Evolutionary conservation across 2,113 vertebrate genomes (phyloP).

Genomic region (Bubo scandiacus): DNA sequence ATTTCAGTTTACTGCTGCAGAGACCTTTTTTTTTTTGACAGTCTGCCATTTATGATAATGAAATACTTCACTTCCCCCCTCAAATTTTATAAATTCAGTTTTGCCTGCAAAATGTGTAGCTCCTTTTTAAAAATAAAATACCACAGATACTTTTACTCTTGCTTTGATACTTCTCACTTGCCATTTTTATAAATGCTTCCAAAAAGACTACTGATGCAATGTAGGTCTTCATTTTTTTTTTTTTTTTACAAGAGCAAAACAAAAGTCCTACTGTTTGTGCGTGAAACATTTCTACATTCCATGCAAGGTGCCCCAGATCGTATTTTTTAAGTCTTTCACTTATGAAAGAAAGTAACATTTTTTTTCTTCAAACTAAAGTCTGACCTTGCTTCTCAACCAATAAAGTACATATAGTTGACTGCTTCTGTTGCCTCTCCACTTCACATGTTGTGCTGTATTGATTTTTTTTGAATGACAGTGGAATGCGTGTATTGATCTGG

Average conservation of each 20-base stretch:
- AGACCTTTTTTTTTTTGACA: background rate
- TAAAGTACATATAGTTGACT: background rate
- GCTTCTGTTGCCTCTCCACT: background rate
- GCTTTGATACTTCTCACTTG: background rate
- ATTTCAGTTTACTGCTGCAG: background rate
- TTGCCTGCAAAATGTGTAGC: background rate
- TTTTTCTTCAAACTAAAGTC: background rate
- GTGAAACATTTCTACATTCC: background rate
- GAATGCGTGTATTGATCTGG: background rate
- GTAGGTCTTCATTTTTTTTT: background rate
- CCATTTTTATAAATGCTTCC: background rate
- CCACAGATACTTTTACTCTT: background rate
- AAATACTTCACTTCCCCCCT: background rate
- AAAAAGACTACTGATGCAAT: background rate
- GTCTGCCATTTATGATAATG: slow-evolving; percentile 37
- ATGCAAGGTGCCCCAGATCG: background rate
- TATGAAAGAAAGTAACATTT: background rate
- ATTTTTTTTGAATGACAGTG: background rate
- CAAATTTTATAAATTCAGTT: background rate
- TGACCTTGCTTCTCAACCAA: background rate
- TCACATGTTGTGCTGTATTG: background rate
- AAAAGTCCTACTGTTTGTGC: background rate
- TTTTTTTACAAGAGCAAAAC: background rate
- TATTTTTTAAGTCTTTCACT: background rate
- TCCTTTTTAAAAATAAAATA: background rate